Base-by-base conservation (phyloP, 2,797 vertebrate species). In the Crocodylus rhombifer region DNA sequence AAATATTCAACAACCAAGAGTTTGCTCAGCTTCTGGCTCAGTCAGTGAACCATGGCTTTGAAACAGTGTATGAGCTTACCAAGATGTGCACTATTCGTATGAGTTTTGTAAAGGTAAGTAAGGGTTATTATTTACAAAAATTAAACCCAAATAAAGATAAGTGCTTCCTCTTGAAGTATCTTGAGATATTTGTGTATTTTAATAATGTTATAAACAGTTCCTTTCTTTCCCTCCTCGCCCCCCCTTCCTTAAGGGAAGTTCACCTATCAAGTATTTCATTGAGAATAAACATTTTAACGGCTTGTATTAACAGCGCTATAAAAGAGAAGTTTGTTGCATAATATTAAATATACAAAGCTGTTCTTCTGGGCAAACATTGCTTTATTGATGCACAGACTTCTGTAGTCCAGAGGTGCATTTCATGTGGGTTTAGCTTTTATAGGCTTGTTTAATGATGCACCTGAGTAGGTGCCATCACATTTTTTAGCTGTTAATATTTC, bases 61-160 rank as follows among this genome's bases (percentile, higher is more conserved):
- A 99, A 98, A 99, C 99, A 0, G 99, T 99, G 73, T 99, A 99
- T 14, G 99, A 99, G 98, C 99, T 99, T 94, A 99, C 99, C 12
- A 99, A 99, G 97, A 99, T 99, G 99, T 99, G 99, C 78, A 99
- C 99, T 87, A 99, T 99, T 56, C 99, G 99, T 86, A 99, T 99
- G 99, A 99, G 99, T 97, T 99, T 99, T 28, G 99, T 99, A 62
- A 99, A 99, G 98, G 99, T 99, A 91, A 28, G 94, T 36, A 55
- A n/a, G 82, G 42, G 42, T 51, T 51, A 51, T 51, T 51, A 3
- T 51, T 51, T 51, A 51, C 42, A 51, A 51, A 51, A 51, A 10
- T 10, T 51, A 51, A 51, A 51, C 42, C 42, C 42, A 51, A 51
- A 10, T 51, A 51, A 51, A 51, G 10, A 51, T 51, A 51, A 11